phyloP scores from a whole-genome alignment of 2,888 invertebrate genomes.

The Drosophila maculinotata region DNA sequence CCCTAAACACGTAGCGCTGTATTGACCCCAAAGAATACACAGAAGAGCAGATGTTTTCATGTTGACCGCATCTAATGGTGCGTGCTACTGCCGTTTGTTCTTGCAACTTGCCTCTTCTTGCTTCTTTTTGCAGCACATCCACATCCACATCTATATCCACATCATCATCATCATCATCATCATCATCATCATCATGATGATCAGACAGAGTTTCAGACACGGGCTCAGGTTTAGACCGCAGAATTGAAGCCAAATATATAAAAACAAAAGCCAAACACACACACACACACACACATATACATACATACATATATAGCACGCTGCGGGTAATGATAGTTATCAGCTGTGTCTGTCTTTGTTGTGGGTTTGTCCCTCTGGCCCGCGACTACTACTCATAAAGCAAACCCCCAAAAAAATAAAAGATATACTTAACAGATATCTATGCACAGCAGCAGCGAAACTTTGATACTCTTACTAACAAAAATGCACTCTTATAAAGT shows the following conservation, averaged over 20 bases:
- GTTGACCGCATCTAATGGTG: conserved; percentile 84
- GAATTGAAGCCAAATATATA: conserved; percentile 50
- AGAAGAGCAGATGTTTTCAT: conserved; percentile 81
- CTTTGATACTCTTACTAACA: conserved; percentile 35
- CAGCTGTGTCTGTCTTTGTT: conserved; percentile 55
- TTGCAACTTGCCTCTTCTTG: conserved; percentile 42
- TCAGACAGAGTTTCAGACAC: conserved; percentile 29
- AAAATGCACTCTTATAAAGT: too few species aligned
- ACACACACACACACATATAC: conserved; percentile 31
- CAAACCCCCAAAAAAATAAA: conserved; percentile 37
- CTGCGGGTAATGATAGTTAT: conserved; percentile 81
- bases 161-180: conserved; percentile 27
- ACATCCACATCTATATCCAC: too few species aligned
- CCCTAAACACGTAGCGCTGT: conserved; percentile 38
- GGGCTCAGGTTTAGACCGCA: conserved; percentile 54
- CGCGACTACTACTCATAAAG: conserved; percentile 65
- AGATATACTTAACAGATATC: conserved; percentile 19
- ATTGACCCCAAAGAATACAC: conserved; percentile 66
- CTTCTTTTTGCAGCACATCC: too few species aligned
- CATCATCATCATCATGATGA: conserved; percentile 33
- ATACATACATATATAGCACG: conserved; percentile 28
- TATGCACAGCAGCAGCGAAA: conserved; percentile 6
- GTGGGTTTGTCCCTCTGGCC: conserved; percentile 46
- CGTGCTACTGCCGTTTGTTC: conserved; percentile 82
- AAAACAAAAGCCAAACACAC: conserved; percentile 44